Conservation (phyloP, 2,797 vertebrate species). For the Leptoclinus maculatus region DNA sequence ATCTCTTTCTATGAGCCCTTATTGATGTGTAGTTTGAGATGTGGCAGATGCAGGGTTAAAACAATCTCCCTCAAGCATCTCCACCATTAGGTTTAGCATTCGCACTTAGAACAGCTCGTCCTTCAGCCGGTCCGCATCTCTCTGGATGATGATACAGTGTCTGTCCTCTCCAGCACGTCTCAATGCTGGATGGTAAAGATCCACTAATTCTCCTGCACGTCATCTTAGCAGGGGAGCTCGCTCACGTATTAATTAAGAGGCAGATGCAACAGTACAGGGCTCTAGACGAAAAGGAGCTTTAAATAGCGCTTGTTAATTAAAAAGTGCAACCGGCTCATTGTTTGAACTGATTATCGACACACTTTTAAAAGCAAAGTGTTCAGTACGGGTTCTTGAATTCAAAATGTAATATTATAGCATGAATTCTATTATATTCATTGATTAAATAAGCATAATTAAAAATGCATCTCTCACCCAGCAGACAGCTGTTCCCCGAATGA, state of each 20-base stretch:
- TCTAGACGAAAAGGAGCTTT: background rate
- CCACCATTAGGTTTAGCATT: no score
- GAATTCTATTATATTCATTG: background rate
- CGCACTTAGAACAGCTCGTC: background rate
- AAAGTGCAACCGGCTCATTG: slow-evolving; percentile 11
- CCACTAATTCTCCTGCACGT: background rate
- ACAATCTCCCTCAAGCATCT: no score
- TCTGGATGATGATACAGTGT: background rate
- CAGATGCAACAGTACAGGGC: background rate
- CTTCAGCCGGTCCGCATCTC: background rate
- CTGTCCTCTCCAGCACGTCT: background rate
- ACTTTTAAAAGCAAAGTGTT: background rate
- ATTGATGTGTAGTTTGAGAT: no score
- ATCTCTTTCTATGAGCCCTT: no score
- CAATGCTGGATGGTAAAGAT: background rate
- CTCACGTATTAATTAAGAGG: background rate
- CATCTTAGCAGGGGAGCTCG: background rate
- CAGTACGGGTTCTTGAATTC: background rate
- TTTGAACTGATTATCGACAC: slow-evolving; percentile 10
- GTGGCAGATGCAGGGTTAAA: no score
- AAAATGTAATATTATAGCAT: background rate
- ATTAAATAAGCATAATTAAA: background rate
- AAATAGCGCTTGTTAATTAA: slow-evolving; percentile 16
- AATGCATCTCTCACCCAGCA: no score
- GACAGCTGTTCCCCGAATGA: no score